A percentile compares a stretch with the other conserved stretches of the same genome.
Evolutionary conservation across 2,797 vertebrate genomes (phyloP).

Genomic region (Centropyge bicolor): DNA sequence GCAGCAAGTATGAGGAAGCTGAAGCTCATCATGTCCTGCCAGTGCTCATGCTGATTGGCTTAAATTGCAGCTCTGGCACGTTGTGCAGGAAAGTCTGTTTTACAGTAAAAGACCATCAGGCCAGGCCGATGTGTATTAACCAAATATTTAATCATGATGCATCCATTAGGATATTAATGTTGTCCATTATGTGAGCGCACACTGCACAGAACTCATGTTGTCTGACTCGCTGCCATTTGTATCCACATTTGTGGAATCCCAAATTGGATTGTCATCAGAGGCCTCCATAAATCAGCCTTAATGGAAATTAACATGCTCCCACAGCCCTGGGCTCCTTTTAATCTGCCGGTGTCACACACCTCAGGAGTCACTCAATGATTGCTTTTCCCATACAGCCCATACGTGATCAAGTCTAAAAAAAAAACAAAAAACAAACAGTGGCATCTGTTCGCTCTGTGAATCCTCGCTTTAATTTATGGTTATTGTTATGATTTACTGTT

Average conservation of each 20-base stretch:
- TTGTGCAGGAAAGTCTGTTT: slow-evolving; percentile 51
- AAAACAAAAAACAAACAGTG: background rate
- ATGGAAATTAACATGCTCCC: slow-evolving; percentile 46
- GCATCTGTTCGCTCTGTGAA: slow-evolving; percentile 15
- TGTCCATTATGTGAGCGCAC: slow-evolving; percentile 58
- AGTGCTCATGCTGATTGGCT: slow-evolving; percentile 42
- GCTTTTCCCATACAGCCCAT: background rate
- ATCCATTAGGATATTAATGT: slow-evolving; percentile 62
- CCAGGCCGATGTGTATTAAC: slow-evolving; percentile 23
- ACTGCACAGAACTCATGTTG: slow-evolving; percentile 33
- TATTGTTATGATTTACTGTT: background rate
- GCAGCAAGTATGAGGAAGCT: slow-evolving; percentile 3
- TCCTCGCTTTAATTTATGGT: slow-evolving; percentile 7
- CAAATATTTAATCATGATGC: slow-evolving; percentile 61
- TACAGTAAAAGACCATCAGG: slow-evolving; percentile 26
- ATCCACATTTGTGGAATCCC: slow-evolving; percentile 41
- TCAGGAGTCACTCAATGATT: slow-evolving; percentile 14
- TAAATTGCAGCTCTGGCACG: slow-evolving; percentile 52
- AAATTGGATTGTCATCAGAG: slow-evolving; percentile 66
- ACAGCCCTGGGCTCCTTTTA: slow-evolving; percentile 2
- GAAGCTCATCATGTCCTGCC: slow-evolving; percentile 47
- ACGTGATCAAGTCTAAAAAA: background rate
- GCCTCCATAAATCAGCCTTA: slow-evolving; percentile 63
- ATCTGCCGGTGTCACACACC: slow-evolving; percentile 22
- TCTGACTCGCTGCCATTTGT: slow-evolving; percentile 31